phyloP scores from a whole-genome alignment of 37 sponge, comb jelly and placozoan species.

The Petrosia ficiformis region DNA sequence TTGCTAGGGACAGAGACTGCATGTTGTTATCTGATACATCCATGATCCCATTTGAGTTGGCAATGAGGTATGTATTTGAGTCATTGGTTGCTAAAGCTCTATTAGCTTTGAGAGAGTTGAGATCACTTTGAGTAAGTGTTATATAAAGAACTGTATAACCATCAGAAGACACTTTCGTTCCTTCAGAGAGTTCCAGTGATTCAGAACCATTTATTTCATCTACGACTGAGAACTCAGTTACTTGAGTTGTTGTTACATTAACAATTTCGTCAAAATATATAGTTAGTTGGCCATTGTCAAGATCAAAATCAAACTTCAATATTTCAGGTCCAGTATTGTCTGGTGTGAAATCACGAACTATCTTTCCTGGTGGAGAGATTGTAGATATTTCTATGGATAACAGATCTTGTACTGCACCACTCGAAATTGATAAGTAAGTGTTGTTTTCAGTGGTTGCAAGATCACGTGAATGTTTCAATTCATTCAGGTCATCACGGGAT shows the following conservation, averaged over 20 bases:
- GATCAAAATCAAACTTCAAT: constrained; percentile 42
- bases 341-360: constrained; percentile 5
- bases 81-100: constrained; percentile 30
- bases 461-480: constrained; percentile 27
- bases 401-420: constrained; percentile 46
- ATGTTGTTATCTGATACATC: constrained; percentile 55
- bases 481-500: constrained; percentile 45
- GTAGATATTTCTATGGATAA: constrained; percentile 34
- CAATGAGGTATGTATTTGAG: constrained; percentile 58
- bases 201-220: constrained; percentile 43
- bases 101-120: constrained; percentile 59
- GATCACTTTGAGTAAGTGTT: constrained; percentile 33
- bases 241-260: constrained; percentile 34
- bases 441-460: constrained; percentile 30
- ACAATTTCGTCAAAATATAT: constrained; percentile 69
- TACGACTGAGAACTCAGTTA: constrained; percentile 32
- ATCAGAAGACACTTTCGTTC: constrained; percentile 8
- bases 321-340: constrained; percentile 62
- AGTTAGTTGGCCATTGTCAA: constrained; percentile 50
- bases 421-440: constrained; percentile 42
- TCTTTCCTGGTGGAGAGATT: constrained; percentile 36
- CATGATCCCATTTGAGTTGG: constrained; percentile 23
- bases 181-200: constrained; percentile 22
- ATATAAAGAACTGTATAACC: constrained; percentile 34
- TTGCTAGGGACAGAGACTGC: constrained; percentile 4